A percentile compares a stretch with the other conserved stretches of the same genome.
These are phyloP conservation scores for Actias luna DNA, from an alignment of 2,888 invertebrate genomes.

Conservation along the genomic window DNA sequence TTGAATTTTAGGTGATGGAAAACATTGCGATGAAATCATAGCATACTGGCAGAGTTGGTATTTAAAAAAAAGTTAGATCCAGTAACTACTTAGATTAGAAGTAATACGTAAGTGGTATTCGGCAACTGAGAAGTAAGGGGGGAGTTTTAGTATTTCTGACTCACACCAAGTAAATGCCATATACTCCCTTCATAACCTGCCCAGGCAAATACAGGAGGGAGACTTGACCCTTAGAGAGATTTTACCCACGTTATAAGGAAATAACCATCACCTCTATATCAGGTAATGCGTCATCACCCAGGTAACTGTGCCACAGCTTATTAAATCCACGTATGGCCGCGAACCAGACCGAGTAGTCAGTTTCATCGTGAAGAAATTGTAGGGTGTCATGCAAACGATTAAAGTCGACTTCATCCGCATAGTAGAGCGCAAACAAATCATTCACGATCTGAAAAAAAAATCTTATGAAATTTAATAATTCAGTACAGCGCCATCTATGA, in stretches of 20 bases:
- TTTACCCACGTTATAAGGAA: neutral
- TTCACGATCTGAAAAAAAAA: conserved; percentile 83
- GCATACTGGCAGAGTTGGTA: too few species aligned
- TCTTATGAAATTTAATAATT: neutral
- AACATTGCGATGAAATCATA: too few species aligned
- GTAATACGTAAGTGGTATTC: too few species aligned
- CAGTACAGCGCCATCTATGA: neutral
- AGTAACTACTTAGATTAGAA: too few species aligned
- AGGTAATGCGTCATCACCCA: conserved; percentile 47
- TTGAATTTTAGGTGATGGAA: too few species aligned
- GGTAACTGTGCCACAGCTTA: conserved; percentile 57
- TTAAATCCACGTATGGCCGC: conserved; percentile 80
- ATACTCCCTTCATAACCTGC: too few species aligned
- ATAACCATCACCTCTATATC: conserved; percentile 54
- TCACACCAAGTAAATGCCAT: too few species aligned
- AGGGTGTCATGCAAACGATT: conserved; percentile 81
- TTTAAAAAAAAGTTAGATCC: too few species aligned
- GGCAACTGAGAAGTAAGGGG: too few species aligned
- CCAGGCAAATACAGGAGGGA: too few species aligned
- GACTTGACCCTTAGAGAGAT: too few species aligned
- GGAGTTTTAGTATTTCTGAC: too few species aligned
- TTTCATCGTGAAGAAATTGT: conserved; percentile 84
- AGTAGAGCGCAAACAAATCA: conserved; percentile 87
- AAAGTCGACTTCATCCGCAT: conserved; percentile 82
- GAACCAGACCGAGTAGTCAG: conserved; percentile 88